These are phyloP conservation scores for Euura lappo DNA, from an alignment of 1,140 invertebrate genomes.

Conservation along the genomic window DNA sequence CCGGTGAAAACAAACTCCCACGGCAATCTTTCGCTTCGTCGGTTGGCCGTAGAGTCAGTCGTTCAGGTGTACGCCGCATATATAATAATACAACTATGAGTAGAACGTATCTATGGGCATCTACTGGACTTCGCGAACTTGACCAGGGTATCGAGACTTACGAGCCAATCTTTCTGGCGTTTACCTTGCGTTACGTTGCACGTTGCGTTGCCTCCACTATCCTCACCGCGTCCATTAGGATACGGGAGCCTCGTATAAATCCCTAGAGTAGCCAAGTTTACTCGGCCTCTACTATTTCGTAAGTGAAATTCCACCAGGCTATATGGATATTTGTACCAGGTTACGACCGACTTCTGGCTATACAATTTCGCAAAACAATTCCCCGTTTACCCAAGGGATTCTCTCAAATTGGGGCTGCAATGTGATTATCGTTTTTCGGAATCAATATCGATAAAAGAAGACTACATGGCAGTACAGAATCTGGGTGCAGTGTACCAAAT, in stretches of 20 bases:
- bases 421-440: too few species aligned
- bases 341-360: not conserved
- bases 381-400: not conserved
- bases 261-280: not conserved
- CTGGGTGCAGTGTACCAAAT: not conserved
- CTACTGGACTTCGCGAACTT: not conserved
- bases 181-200: not conserved
- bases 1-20: slow-evolving; percentile 20
- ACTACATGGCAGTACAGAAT: too few species aligned
- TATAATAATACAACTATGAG: not conserved
- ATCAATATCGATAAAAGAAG: too few species aligned
- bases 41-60: not conserved
- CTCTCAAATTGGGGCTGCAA: too few species aligned
- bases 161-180: slow-evolving; percentile 1
- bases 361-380: slow-evolving; percentile 1
- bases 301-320: not conserved
- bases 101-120: too few species aligned
- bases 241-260: not conserved
- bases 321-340: not conserved
- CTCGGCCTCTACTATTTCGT: not conserved
- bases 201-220: not conserved
- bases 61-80: not conserved
- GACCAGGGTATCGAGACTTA: not conserved
- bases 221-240: not conserved
- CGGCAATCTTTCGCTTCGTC: not conserved